These are phyloP conservation scores for Ceratina calcarata DNA, from an alignment of 1,140 invertebrate species.

Conservation along the genomic window DNA sequence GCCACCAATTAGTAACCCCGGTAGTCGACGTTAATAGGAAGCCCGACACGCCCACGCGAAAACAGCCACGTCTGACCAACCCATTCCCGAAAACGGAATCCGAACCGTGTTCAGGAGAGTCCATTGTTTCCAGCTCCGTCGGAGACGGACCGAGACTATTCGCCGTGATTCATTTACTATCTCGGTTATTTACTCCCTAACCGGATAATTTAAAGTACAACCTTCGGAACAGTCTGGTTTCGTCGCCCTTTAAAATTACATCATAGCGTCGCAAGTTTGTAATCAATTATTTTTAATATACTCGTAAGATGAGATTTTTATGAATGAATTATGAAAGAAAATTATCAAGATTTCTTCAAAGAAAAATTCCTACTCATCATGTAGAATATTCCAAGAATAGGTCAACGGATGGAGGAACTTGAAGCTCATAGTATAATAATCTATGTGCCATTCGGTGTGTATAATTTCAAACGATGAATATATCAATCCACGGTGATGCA, in stretches of 20 bases:
- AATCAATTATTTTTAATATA: too few species aligned
- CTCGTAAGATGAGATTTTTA: too few species aligned
- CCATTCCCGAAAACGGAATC: too few species aligned
- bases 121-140: slow-evolving; percentile 18
- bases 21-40: slow-evolving; percentile 40
- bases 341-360: too few species aligned
- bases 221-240: too few species aligned
- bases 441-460: not conserved
- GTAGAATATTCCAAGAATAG: too few species aligned
- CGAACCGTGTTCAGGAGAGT: not conserved
- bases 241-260: too few species aligned
- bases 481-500: slow-evolving; percentile 3
- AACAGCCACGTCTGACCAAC: slow-evolving; percentile 1
- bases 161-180: slow-evolving; percentile 24
- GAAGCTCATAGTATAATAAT: not conserved
- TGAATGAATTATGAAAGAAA: too few species aligned
- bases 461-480: slow-evolving; percentile 7
- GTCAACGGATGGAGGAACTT: too few species aligned
- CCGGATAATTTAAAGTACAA: not conserved
- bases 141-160: not conserved
- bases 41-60: slow-evolving; percentile 40
- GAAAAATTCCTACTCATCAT: too few species aligned
- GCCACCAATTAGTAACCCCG: slow-evolving; percentile 39
- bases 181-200: slow-evolving; percentile 9
- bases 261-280: not conserved